Evolutionary conservation across 2,888 invertebrate species (phyloP), one percentile per base, ranked within the genome.

Genomic region (Hirtodrosophila cameraria): DNA sequence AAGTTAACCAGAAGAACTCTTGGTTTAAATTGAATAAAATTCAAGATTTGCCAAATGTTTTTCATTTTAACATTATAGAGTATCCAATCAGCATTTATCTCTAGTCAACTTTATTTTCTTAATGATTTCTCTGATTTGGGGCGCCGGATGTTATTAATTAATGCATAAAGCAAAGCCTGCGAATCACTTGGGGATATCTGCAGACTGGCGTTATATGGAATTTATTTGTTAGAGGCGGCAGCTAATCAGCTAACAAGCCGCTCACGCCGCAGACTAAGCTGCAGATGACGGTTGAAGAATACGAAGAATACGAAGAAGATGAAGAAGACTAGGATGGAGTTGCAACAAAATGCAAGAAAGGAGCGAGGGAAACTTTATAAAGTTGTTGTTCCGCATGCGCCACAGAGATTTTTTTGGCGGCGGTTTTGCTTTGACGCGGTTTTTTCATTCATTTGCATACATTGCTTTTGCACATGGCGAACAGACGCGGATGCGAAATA

Each of bases 111-210:
- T 27, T n/a, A n/a, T n/a, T 8, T 11, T 7, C 36, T 58, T 38
- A 58, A 58, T 58, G 43, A 53, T 71, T 53, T 41, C 50, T 33
- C 31, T 41, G 71, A 67, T 75, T 79, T 55, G 66, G 79, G 82
- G 82, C 82, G 82, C 82, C 83, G 84, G 84, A 84, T 84, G 84
- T 84, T 84, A 87, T 84, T 84, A 87, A 84, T 84, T 84, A 84
- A 87, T 85, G 87, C 83, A 68, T 59, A 57, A 69, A 54, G 48
- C 59, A 66, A 77, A 65, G 62, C 75, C 54, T 52, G 81, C 60
- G 61, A 74, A 43, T 57, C 38, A 25, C 28, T 53, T 38, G 31
- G 58, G 58, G 65, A 76, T 70, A 81, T 80, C 63, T 65, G 55
- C 45, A 38, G 59, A 39, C 66, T 50, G 87, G 87, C 83, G 86